A percentile compares a stretch with the other conserved stretches of the same genome.
phyloP scores from a whole-genome alignment of 2,113 vertebrate genomes.

The Cyanistes caeruleus region DNA sequence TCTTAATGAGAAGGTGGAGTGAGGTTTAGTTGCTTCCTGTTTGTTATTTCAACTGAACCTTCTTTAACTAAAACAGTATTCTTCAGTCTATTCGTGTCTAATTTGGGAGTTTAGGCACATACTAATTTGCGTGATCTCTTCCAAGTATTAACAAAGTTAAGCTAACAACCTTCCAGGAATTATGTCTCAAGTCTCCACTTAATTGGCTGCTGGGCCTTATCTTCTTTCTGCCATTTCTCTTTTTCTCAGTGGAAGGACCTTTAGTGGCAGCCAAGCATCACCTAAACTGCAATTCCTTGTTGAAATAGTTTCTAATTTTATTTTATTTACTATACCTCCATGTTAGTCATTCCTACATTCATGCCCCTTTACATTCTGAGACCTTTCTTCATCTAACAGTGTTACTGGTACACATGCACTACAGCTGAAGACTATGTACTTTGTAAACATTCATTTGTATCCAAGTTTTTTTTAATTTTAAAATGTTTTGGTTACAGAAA shows the following conservation, averaged over 20 bases:
- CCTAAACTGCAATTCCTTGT: neutral
- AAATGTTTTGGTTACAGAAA: neutral
- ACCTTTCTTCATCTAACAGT: neutral
- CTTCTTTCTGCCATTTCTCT: neutral
- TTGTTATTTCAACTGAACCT: neutral
- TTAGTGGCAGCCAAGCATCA: neutral
- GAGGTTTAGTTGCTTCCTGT: neutral
- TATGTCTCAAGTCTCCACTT: neutral
- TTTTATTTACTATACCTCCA: neutral
- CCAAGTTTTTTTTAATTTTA: neutral
- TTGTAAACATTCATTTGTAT: neutral
- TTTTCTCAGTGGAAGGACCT: neutral
- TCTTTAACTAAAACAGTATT: neutral
- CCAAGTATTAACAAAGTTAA: neutral
- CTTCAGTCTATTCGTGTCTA: neutral
- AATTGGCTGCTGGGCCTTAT: neutral
- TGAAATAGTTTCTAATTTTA: neutral
- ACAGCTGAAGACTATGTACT: neutral
- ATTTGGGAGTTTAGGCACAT: neutral
- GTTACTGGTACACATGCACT: neutral
- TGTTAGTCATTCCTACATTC: neutral
- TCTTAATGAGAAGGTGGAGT: neutral
- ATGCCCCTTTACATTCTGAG: neutral
- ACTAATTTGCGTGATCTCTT: neutral
- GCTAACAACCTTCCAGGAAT: neutral